These are phyloP conservation scores for Eufriesea mexicana DNA, from an alignment of 1,140 invertebrate genomes.

Conservation along the genomic window DNA sequence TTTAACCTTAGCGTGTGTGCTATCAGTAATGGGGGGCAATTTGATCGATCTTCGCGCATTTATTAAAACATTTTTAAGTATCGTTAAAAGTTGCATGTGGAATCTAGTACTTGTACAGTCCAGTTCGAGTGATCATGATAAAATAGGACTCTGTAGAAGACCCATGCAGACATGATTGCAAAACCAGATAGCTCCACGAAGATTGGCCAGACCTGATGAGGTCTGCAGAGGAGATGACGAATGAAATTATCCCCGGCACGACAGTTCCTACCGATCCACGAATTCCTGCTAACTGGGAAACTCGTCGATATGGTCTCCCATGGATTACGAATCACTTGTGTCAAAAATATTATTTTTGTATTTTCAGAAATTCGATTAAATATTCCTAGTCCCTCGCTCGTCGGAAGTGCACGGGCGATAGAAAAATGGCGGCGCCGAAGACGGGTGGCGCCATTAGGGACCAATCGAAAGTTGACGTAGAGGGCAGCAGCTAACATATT, in stretches of 20 bases:
- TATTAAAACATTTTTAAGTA: background rate
- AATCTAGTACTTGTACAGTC: background rate
- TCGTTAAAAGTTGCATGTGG: background rate
- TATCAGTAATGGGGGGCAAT: no score
- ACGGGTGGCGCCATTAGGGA: no score
- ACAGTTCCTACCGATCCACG: background rate
- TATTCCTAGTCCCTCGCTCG: no score
- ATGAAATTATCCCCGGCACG: background rate
- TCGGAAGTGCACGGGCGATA: no score
- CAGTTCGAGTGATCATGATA: slow-evolving; percentile 9
- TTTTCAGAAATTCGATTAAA: no score
- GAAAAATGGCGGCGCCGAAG: no score
- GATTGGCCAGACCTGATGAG: background rate
- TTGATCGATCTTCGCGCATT: background rate
- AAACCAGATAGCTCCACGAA: background rate
- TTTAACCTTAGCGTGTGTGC: no score
- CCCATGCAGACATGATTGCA: background rate
- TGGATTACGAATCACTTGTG: no score
- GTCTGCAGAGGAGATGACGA: background rate
- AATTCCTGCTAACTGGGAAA: no score
- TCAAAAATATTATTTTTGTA: no score
- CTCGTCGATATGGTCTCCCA: no score
- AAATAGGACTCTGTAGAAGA: background rate
- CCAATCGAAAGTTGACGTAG: background rate
- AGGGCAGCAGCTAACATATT: background rate